Base-by-base conservation (phyloP, 2,888 invertebrate genomes). In the Pristionchus entomophagus region DNA sequence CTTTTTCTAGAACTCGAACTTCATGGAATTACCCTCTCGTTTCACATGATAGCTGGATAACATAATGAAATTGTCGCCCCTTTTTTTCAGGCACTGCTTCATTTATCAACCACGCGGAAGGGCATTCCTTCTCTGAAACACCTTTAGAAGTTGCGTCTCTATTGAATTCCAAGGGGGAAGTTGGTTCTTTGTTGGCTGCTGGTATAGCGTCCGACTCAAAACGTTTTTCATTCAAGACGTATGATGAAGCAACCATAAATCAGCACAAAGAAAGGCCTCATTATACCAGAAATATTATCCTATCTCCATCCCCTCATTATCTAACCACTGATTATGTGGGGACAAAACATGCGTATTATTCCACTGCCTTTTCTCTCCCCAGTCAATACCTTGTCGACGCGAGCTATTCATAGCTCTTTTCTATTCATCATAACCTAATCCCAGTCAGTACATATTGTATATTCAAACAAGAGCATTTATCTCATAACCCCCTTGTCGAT, bases 281-380 rank as follows among this genome's bases (percentile, higher is more conserved):
- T 10, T 51, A 22, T 51, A 22, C 51, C 17, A 10, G 17, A 51
- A 51, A 51, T 10, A 10, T 22, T 56, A n/a, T 29, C 83, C 32
- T 78, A 38, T 84, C 77, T 77, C 78, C 56, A 38, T 84, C 59
- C 35, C 73, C 73, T 65, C 38, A 29, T 69, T 22, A 1, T 8
- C 69, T 69, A 35, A 32, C 35, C 69, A 35, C 69, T 6, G 19
- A n/a, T 26, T 56, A 56, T 26, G 56, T 56, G 56, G 26, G 56
- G 32, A 26, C n/a, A 45, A 32, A 38, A 77, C 14, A 77, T 41
- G 32, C n/a, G 41, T 77, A n/a, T 41, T 14, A 32, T 41, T 65
- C 86, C 78, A 26, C 84, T 80, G 84, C 6, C 41, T 59, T 41
- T 77, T 84, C 80, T 85, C 84, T 69, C 83, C 78, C 29, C 38